Conservation (phyloP, 64 coral and sea anemone genomes). For the Montipora efflorescens region DNA sequence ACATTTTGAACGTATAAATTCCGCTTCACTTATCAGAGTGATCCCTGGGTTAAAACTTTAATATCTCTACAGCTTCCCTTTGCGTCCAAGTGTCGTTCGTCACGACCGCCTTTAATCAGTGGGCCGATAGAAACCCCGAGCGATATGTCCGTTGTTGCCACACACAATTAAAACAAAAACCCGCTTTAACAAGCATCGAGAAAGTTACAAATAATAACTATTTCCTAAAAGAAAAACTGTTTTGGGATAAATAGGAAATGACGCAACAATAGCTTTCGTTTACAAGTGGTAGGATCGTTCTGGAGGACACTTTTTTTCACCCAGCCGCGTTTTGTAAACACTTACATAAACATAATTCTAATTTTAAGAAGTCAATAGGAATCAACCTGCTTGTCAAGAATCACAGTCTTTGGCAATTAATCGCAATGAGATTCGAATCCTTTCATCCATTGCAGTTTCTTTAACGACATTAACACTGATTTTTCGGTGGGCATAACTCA, state of each 20-base stretch:
- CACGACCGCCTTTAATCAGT: neutral
- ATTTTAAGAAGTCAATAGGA: neutral
- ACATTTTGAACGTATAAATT: slow-evolving; percentile 8
- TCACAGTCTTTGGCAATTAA: neutral
- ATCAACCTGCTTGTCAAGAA: slow-evolving; percentile 12
- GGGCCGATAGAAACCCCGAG: neutral
- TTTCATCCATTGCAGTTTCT: slow-evolving; percentile 7
- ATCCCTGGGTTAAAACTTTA: neutral
- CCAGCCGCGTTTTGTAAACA: slow-evolving; percentile 36
- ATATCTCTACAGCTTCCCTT: neutral
- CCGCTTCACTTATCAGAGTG: slow-evolving; percentile 22
- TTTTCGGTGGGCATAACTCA: neutral
- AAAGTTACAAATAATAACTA: neutral
- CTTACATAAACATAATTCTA: slow-evolving; percentile 16
- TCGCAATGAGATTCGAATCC: slow-evolving; percentile 14
- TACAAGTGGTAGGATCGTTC: neutral
- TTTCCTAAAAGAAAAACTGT: neutral
- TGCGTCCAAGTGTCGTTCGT: neutral
- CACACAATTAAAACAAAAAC: neutral
- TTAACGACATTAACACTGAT: neutral
- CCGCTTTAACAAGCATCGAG: neutral
- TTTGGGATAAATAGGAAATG: neutral
- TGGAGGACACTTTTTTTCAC: neutral
- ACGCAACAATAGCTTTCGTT: neutral
- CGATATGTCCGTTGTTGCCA: neutral